phyloP scores from a whole-genome alignment of 2,888 invertebrate species.

The Leptopilina drosophilae region DNA sequence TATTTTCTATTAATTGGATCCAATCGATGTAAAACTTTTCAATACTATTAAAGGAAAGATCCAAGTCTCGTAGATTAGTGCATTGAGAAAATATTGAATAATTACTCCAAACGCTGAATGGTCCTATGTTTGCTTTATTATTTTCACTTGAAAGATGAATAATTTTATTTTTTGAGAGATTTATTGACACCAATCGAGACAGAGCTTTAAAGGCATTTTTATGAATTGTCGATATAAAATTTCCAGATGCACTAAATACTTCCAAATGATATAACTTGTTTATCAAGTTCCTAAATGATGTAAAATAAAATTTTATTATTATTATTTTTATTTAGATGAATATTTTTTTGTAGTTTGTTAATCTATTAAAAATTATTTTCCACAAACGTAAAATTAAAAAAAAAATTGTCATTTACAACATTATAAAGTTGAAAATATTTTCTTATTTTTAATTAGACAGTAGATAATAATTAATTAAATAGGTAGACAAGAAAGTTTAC shows the following conservation, averaged over 20 bases:
- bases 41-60: slow-evolving; percentile 1
- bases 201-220: neutral
- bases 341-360: too few relatives aligned
- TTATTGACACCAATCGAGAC: neutral
- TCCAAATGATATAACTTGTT: neutral
- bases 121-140: too few relatives aligned
- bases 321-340: too few relatives aligned
- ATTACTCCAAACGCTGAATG: neutral
- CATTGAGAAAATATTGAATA: neutral
- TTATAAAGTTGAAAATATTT: too few relatives aligned
- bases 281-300: neutral
- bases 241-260: neutral
- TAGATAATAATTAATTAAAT: too few relatives aligned
- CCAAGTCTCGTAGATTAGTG: neutral
- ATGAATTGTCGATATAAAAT: neutral
- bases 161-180: neutral
- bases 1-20: neutral
- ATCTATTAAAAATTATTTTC: too few relatives aligned
- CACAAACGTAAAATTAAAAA: too few relatives aligned
- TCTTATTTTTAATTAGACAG: too few relatives aligned
- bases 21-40: neutral
- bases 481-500: neutral
- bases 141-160: neutral
- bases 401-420: too few relatives aligned
- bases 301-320: neutral